A percentile compares a stretch with the other conserved stretches of the same genome.
Evolutionary conservation across 1,140 invertebrate genomes (phyloP).

Genomic region (Bradynema listronoti): DNA sequence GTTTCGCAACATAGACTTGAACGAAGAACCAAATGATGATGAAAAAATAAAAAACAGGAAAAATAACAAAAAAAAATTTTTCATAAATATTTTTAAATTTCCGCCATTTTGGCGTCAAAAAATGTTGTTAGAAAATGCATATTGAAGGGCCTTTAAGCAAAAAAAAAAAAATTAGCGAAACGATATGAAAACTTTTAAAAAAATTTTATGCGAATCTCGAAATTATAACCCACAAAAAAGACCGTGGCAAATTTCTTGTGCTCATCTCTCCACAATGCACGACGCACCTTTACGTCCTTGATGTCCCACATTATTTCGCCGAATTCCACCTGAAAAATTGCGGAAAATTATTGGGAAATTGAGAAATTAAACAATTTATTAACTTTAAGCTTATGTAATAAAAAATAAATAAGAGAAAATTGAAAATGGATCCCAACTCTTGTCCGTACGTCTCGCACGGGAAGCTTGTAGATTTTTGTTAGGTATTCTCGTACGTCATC

Average conservation of each 20-base stretch:
- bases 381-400: constrained; percentile 11
- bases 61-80: too few relatives aligned
- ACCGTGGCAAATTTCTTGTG: constrained; percentile 54
- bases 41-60: too few relatives aligned
- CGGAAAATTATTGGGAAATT: too few relatives aligned
- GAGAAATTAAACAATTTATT: neutral
- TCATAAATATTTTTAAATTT: too few relatives aligned
- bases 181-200: too few relatives aligned
- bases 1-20: too few relatives aligned
- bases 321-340: constrained; percentile 37
- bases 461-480: constrained; percentile 55
- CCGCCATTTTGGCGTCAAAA: too few relatives aligned
- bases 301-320: constrained; percentile 48
- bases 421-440: constrained; percentile 20
- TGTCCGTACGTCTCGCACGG: constrained; percentile 54
- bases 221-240: constrained; percentile 43
- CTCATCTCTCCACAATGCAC: constrained; percentile 55
- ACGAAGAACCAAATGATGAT: too few relatives aligned
- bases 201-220: too few relatives aligned
- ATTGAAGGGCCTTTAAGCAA: too few relatives aligned
- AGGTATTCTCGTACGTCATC: constrained; percentile 51
- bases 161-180: too few relatives aligned
- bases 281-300: constrained; percentile 33
- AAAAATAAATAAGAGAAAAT: constrained; percentile 9
- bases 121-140: too few relatives aligned